These are phyloP conservation scores for Coregonus suidteri DNA, from an alignment of 2,797 vertebrate genomes.

Conservation along the genomic window DNA sequence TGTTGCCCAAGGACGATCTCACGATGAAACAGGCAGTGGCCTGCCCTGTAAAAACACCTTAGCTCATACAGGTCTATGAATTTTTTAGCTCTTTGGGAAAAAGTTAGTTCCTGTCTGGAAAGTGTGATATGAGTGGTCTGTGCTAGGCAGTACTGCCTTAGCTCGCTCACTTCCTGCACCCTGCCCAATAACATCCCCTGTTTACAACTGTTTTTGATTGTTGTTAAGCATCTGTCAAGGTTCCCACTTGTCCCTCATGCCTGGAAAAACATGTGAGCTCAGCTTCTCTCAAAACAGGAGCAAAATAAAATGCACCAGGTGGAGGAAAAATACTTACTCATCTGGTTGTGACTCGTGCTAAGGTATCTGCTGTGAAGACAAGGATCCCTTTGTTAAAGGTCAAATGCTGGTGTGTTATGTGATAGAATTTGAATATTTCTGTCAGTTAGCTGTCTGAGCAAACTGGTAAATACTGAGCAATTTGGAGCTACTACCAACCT, in stretches of 20 bases:
- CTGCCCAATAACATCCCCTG: slow-evolving; percentile 60
- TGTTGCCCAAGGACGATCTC: slow-evolving; percentile 38
- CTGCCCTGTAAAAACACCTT: slow-evolving; percentile 65
- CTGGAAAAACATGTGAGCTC: slow-evolving; percentile 75
- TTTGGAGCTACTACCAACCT: slow-evolving; percentile 21
- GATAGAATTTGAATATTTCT: slow-evolving; percentile 11
- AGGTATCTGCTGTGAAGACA: slow-evolving; percentile 47
- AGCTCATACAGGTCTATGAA: slow-evolving; percentile 61
- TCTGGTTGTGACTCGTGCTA: slow-evolving; percentile 30
- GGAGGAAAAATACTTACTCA: slow-evolving; percentile 57
- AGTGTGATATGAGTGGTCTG: slow-evolving; percentile 72
- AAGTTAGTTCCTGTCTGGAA: slow-evolving; percentile 70
- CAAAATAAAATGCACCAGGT: slow-evolving; percentile 47
- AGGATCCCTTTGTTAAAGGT: slow-evolving; percentile 43
- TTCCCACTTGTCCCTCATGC: slow-evolving; percentile 57
- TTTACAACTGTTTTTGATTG: slow-evolving; percentile 76
- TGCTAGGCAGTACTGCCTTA: slow-evolving; percentile 46
- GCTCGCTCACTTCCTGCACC: slow-evolving; percentile 60
- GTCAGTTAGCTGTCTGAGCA: slow-evolving; percentile 45
- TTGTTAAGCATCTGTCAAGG: slow-evolving; percentile 75
- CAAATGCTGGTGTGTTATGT: slow-evolving; percentile 9
- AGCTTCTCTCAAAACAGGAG: slow-evolving; percentile 64
- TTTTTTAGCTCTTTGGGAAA: slow-evolving; percentile 52
- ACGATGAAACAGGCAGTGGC: slow-evolving; percentile 50
- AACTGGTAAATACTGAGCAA: slow-evolving; percentile 29